Percentiles rank a stretch among this genome's conserved stretches.
These are phyloP conservation scores for Babylonia areolata DNA, from an alignment of 1,140 invertebrate genomes.

Conservation along the genomic window DNA sequence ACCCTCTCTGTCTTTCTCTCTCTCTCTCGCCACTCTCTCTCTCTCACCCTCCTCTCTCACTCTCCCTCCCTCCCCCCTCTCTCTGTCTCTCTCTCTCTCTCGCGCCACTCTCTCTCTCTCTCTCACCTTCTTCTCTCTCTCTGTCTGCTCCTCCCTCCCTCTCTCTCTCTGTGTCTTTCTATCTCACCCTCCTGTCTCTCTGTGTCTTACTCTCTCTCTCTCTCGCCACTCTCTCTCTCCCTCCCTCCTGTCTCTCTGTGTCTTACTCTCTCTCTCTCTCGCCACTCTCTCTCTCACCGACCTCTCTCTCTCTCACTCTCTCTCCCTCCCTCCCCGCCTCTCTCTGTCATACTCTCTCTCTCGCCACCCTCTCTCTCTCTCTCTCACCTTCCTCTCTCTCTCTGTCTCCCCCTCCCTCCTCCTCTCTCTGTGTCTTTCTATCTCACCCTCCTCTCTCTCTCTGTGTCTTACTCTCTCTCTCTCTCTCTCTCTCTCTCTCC, in stretches of 20 bases:
- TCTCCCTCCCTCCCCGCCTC: not conserved
- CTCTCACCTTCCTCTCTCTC: not conserved
- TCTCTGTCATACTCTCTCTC: not conserved
- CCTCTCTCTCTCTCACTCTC: not conserved
- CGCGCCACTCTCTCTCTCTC: not conserved
- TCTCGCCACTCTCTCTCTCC: not conserved
- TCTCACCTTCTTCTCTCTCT: not conserved
- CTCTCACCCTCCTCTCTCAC: not conserved
- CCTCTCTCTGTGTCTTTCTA: not conserved
- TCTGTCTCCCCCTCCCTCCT: not conserved
- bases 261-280: not conserved
- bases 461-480: not conserved
- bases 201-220: not conserved
- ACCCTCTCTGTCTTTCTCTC: no score
- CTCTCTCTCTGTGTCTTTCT: no score
- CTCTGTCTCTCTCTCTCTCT: not conserved
- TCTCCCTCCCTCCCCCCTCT: not conserved
- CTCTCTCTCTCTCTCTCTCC: conserved; percentile 1
- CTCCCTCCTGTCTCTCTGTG: not conserved
- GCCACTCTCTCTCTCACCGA: not conserved
- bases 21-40: not conserved
- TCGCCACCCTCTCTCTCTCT: not conserved
- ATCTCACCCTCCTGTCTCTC: not conserved
- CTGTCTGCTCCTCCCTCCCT: not conserved
- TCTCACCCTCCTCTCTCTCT: not conserved